These are phyloP conservation scores for Megaceryle maxima DNA, from an alignment of 2,113 vertebrate genomes.

Conservation along the genomic window DNA sequence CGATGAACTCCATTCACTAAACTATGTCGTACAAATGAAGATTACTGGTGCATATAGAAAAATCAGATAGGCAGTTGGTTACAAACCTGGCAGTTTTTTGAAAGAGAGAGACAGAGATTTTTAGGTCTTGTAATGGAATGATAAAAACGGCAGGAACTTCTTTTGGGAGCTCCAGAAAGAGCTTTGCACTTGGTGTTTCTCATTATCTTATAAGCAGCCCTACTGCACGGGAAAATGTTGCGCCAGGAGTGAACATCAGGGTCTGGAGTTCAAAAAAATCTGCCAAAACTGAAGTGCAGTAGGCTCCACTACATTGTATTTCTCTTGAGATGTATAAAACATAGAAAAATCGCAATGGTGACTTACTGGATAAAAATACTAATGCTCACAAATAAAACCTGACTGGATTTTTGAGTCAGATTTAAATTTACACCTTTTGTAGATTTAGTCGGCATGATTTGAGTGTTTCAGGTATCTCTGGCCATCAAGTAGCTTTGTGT, in stretches of 20 bases:
- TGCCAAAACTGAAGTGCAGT: conserved; percentile 42
- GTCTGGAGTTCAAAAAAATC: conserved; percentile 20
- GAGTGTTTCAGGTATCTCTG: not conserved
- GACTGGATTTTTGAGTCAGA: conserved; percentile 33
- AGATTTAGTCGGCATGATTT: conserved; percentile 31
- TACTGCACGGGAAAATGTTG: conserved; percentile 19
- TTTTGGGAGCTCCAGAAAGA: conserved; percentile 32
- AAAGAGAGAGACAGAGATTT: conserved; percentile 41
- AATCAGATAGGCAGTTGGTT: conserved; percentile 65
- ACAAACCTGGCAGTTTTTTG: conserved; percentile 80
- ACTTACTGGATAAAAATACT: conserved; percentile 60
- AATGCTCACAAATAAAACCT: conserved; percentile 44
- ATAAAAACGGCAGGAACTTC: conserved; percentile 59
- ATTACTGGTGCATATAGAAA: conserved; percentile 66
- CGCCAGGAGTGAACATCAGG: conserved; percentile 7
- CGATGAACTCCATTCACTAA: conserved; percentile 27
- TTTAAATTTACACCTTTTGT: conserved; percentile 31
- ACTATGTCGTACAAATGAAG: conserved; percentile 65
- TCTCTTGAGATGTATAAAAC: conserved; percentile 70
- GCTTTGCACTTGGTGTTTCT: conserved; percentile 28
- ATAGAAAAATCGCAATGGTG: conserved; percentile 65
- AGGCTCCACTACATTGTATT: conserved; percentile 23
- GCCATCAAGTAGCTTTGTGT: not conserved
- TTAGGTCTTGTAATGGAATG: conserved; percentile 72
- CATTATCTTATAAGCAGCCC: not conserved